Evolutionary conservation across 2,797 vertebrate genomes (phyloP).

Genomic region (Scarus forsteni): DNA sequence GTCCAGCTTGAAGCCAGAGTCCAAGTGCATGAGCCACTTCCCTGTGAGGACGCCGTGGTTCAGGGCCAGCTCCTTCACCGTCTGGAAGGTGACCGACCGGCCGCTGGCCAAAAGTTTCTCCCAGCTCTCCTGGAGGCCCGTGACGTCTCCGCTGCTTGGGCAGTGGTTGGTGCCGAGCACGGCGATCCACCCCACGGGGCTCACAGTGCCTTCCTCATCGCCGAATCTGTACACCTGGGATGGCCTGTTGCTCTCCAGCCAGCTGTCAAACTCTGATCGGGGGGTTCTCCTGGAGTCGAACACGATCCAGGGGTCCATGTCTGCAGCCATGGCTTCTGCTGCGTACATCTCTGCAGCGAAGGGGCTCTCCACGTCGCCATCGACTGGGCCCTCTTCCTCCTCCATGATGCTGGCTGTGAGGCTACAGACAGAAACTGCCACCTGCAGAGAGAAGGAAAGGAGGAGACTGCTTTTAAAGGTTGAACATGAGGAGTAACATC

Average conservation of each 20-base stretch:
- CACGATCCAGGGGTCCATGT: conserved; percentile 93
- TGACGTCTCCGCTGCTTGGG: conserved; percentile 71
- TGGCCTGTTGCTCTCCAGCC: conserved; percentile 91
- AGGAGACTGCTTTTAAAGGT: too few species aligned
- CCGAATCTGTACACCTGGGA: conserved; percentile 88
- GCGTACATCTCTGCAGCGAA: conserved; percentile 86
- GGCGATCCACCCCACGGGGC: conserved; percentile 90
- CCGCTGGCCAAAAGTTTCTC: conserved; percentile 86
- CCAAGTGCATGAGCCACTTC: conserved; percentile 93
- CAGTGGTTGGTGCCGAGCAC: conserved; percentile 80
- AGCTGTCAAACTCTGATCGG: conserved; percentile 86
- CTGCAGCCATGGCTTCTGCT: conserved; percentile 91
- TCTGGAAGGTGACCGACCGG: conserved; percentile 84
- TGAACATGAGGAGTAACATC: too few species aligned
- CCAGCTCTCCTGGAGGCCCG: conserved; percentile 90
- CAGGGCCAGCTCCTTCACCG: conserved; percentile 89
- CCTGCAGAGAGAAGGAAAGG: conserved; percentile 11
- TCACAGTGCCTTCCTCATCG: conserved; percentile 70
- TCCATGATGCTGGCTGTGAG: conserved; percentile 58
- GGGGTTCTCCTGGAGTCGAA: conserved; percentile 89
- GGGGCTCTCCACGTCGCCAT: conserved; percentile 50
- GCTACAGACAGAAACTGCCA: not conserved
- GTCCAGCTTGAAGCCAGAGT: conserved; percentile 92
- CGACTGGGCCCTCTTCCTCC: conserved; percentile 61
- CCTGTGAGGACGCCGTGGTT: conserved; percentile 88